A percentile compares a stretch with the other conserved stretches of the same genome.
phyloP scores from a whole-genome alignment of 1,140 invertebrate genomes.

The Bilobella aurantiaca region DNA sequence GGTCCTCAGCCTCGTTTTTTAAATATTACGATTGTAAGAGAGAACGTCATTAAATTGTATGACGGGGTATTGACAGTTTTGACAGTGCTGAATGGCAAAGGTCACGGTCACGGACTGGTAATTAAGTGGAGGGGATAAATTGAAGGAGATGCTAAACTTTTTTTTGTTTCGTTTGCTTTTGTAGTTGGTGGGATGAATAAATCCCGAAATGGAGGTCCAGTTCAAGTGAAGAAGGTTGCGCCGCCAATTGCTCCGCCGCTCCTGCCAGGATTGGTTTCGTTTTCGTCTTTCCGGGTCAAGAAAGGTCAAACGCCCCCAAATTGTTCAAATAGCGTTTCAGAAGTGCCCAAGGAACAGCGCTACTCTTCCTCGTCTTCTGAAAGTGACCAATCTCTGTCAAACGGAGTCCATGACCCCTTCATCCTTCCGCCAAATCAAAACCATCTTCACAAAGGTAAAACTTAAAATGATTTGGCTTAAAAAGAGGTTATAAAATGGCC shows the following conservation, averaged over 20 bases:
- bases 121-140: neutral
- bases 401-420: too few species aligned
- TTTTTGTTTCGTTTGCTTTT: constrained; percentile 12
- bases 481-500: too few species aligned
- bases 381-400: too few species aligned
- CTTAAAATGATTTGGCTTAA: neutral
- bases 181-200: constrained; percentile 34
- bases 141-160: neutral
- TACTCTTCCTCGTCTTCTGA: constrained; percentile 26
- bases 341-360: constrained; percentile 11
- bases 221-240: constrained; percentile 23
- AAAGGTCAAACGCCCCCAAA: neutral
- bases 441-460: neutral
- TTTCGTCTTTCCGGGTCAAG: constrained; percentile 28
- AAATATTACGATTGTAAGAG: too few species aligned
- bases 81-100: too few species aligned
- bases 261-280: constrained; percentile 12
- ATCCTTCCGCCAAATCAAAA: too few species aligned
- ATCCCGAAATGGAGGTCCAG: constrained; percentile 22
- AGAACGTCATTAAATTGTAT: too few species aligned
- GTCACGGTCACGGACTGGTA: too few species aligned
- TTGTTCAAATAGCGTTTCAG: neutral
- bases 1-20: too few species aligned
- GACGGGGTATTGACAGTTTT: too few species aligned
- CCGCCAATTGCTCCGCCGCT: constrained; percentile 28